Evolutionary conservation across 1,140 invertebrate genomes (phyloP).

Genomic region (Conopomorpha cramerella): DNA sequence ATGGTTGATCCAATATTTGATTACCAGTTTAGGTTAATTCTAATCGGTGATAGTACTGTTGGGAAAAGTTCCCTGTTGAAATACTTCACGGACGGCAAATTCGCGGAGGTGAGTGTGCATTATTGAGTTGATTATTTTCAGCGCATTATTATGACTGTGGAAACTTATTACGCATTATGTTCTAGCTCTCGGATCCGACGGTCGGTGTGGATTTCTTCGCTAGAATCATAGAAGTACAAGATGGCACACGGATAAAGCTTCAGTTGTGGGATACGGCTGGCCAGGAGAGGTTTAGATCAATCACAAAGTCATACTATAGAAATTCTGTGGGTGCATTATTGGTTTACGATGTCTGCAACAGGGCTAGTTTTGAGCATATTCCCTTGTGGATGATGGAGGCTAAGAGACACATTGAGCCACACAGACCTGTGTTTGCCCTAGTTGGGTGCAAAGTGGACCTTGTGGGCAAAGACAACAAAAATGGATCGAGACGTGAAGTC

Average conservation of each 20-base stretch:
- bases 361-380: slow-evolving; percentile 93
- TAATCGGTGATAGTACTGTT: slow-evolving; percentile 98
- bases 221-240: slow-evolving; percentile 91
- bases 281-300: slow-evolving; percentile 94
- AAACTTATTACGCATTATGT: slow-evolving; percentile 40
- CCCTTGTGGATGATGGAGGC: slow-evolving; percentile 95
- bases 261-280: slow-evolving; percentile 99
- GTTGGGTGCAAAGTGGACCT: slow-evolving; percentile 96
- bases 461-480: slow-evolving; percentile 63
- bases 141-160: slow-evolving; percentile 14
- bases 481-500: slow-evolving; percentile 76
- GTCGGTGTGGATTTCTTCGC: slow-evolving; percentile 99
- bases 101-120: slow-evolving; percentile 79
- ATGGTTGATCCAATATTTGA: slow-evolving; percentile 98
- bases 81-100: slow-evolving; percentile 98
- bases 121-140: slow-evolving; percentile 28
- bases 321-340: slow-evolving; percentile 97
- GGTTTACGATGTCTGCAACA: slow-evolving; percentile 96
- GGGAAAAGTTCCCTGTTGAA: slow-evolving; percentile 96
- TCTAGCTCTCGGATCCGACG: slow-evolving; percentile 91
- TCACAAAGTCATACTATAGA: slow-evolving; percentile 94
- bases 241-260: slow-evolving; percentile 94
- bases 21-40: slow-evolving; percentile 96
- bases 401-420: slow-evolving; percentile 90
- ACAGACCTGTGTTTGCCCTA: slow-evolving; percentile 87